phyloP scores from a whole-genome alignment of 2,888 invertebrate species.

The Tipula unca region DNA sequence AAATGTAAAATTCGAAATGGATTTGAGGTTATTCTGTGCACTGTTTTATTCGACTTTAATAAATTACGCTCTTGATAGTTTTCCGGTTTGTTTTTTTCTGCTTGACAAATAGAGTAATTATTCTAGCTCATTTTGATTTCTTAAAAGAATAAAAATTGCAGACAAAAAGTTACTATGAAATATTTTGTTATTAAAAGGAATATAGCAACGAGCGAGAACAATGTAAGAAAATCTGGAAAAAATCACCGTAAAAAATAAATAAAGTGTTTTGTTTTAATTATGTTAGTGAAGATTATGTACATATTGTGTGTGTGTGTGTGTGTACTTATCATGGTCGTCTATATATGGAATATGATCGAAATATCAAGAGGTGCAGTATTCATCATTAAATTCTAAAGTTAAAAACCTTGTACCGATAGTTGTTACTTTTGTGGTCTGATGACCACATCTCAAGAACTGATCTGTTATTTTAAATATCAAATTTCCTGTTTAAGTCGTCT shows the following conservation, averaged over 20 bases:
- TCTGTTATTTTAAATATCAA: no score
- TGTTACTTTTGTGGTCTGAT: no score
- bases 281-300: neutral
- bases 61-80: neutral
- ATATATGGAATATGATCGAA: neutral
- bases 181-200: neutral
- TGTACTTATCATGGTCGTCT: neutral
- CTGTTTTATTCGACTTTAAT: neutral
- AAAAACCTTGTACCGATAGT: no score
- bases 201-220: neutral
- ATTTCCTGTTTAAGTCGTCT: no score
- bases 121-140: neutral
- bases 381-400: neutral
- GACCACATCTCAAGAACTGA: no score
- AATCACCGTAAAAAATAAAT: neutral
- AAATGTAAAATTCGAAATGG: no score
- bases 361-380: neutral
- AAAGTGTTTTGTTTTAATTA: neutral
- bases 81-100: neutral
- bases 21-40: neutral
- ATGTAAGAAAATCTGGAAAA: neutral
- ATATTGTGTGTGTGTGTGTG: neutral
- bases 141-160: neutral
- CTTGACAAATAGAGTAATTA: neutral
- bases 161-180: neutral